Percentiles rank a stretch among this genome's conserved stretches.
These are phyloP conservation scores for Vulpes vulpes DNA, from an alignment of 2,113 vertebrate genomes.

Conservation along the genomic window DNA sequence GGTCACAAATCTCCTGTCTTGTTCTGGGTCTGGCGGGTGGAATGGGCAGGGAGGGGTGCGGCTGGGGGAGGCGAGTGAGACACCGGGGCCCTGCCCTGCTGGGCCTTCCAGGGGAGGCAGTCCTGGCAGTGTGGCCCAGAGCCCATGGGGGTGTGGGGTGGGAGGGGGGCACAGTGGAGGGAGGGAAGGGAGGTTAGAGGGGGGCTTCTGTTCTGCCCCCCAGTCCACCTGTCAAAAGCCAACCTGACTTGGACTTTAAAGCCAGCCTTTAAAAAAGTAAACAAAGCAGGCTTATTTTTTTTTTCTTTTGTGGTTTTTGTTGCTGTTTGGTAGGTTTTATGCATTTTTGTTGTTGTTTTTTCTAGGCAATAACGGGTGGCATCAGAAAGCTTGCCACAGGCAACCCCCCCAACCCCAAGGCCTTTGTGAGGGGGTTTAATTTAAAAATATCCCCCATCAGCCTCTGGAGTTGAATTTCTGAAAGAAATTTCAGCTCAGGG, in stretches of 20 bases:
- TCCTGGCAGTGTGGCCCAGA: background rate
- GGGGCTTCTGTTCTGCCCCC: background rate
- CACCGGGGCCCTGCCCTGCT: background rate
- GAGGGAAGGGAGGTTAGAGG: no score
- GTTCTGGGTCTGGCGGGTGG: constrained; percentile 88
- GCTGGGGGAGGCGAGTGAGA: constrained; percentile 61
- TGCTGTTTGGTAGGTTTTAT: background rate
- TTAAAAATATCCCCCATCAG: background rate
- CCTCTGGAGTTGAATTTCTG: background rate
- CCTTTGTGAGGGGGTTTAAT: background rate
- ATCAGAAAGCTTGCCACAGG: background rate
- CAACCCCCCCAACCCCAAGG: background rate
- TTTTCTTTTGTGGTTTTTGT: background rate
- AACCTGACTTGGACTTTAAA: constrained; percentile 29
- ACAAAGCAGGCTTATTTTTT: background rate
- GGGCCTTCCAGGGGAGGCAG: background rate
- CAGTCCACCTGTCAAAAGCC: background rate
- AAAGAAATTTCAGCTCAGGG: background rate
- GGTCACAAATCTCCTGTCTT: constrained; percentile 92
- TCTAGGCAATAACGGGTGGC: background rate
- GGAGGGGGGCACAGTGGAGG: no score
- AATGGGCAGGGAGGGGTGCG: constrained; percentile 69
- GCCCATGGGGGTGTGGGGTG: background rate
- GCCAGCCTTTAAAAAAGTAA: background rate
- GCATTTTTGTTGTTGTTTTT: background rate